Evolutionary conservation across 2,888 invertebrate genomes (phyloP), one percentile per base, ranked within the genome.

Genomic region (Colletes collaris): DNA sequence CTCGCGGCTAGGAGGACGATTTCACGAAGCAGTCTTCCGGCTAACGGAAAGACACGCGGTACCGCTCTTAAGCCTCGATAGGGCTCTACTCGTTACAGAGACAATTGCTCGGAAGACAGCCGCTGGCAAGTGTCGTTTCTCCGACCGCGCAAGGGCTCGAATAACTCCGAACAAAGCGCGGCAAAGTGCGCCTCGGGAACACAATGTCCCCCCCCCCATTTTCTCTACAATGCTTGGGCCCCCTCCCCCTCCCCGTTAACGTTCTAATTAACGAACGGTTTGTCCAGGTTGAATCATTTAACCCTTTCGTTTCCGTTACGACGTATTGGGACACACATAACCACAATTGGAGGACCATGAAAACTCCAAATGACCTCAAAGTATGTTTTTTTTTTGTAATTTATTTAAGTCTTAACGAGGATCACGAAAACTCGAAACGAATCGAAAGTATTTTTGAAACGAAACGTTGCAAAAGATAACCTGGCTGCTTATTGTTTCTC

Each of bases 91-190:
- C 67, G 68, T 85, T 76, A 71, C 56, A 44, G 76, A 81, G 75
- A 86, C 80, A 86, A 86, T 84, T 79, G 81, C 69, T 60, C 56
- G 79, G 76, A 81, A 83, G 86, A 86, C 78, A 80, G 72, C 77
- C 73, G 66, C 60, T 79, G 82, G 86, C 85, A 82, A 86, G 85
- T 84, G 86, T 78, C 86, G 82, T 76, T 80, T 69, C 69, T 72
- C 69, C 67, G 59, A 71, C 69, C 65, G 71, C 70, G 81, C 78
- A 83, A 82, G 86, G 74, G 68, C 79, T 64, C 73, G 67, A 60
- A 73, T 52, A 73, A 68, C 72, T 50, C 56, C 49, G 46, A 68
- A 79, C 79, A 79, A 79, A 73, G 69, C 37, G 46, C 53, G 58
- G 60, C 50, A 65, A 73, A 80, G 68, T 56, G 52, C 19, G 73